These are phyloP conservation scores for Andrena fulva DNA, from an alignment of 2,888 invertebrate species.

Conservation along the genomic window DNA sequence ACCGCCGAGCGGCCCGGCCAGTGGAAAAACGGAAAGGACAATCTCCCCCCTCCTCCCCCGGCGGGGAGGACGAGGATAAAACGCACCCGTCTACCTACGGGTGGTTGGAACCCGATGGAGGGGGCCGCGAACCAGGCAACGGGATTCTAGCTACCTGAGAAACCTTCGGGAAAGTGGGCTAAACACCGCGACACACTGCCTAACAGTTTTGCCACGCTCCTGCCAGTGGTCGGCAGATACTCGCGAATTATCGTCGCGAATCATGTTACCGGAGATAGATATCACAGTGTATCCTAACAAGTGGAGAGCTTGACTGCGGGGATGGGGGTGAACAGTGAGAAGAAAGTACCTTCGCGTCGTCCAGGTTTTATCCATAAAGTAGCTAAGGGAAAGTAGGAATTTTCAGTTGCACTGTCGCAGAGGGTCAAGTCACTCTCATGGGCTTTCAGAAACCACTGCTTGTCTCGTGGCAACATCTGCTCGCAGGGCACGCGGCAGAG, in stretches of 20 bases:
- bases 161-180: conserved; percentile 71
- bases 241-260: conserved; percentile 29
- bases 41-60: conserved; percentile 25
- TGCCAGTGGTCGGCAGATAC: conserved; percentile 38
- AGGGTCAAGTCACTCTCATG: neutral
- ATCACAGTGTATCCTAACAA: neutral
- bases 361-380: too few species aligned
- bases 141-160: conserved; percentile 71
- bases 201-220: conserved; percentile 44
- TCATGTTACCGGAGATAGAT: conserved; percentile 5
- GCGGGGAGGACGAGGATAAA: conserved; percentile 54
- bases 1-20: conserved; percentile 43
- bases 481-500: neutral
- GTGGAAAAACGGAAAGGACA: conserved; percentile 67
- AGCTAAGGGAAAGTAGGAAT: neutral
- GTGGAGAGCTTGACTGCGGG: too few species aligned
- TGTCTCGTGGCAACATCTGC: neutral
- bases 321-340: too few species aligned
- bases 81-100: conserved; percentile 61
- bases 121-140: conserved; percentile 48
- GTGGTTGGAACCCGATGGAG: conserved; percentile 41
- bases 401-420: neutral
- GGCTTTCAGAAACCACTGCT: neutral
- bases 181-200: conserved; percentile 55
- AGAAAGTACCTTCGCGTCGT: too few species aligned